Evolutionary conservation across 2,113 vertebrate species (phyloP).

Genomic region (Bambusicola thoracicus): DNA sequence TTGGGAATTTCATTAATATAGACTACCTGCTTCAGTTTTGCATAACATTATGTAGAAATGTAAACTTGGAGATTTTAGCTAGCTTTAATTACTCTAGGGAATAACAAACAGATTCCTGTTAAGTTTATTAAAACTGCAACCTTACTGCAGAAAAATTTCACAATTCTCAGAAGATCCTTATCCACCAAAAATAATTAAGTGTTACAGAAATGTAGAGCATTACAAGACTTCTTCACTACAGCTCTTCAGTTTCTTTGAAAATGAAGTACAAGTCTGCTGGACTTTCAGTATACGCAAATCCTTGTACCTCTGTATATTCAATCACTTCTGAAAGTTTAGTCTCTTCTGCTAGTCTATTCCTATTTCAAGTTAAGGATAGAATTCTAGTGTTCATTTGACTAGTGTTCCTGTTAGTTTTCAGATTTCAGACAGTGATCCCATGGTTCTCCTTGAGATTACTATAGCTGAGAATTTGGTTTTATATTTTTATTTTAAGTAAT

Average conservation of each 20-base stretch:
- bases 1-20: neutral
- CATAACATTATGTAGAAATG: neutral
- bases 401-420: neutral
- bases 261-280: neutral
- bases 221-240: neutral
- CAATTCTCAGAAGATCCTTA: neutral
- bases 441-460: neutral
- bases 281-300: neutral
- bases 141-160: neutral
- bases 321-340: neutral
- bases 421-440: neutral
- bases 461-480: neutral
- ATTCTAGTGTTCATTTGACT: neutral
- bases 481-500: neutral
- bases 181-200: neutral
- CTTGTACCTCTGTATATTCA: neutral
- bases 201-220: neutral
- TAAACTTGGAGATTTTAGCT: neutral
- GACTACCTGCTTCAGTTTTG: neutral
- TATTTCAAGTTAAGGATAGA: neutral
- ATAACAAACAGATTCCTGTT: neutral
- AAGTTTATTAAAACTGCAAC: neutral
- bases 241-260: neutral
- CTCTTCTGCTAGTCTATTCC: neutral
- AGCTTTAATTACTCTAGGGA: neutral